Evolutionary conservation across 2,888 invertebrate species (phyloP), one percentile per base, ranked within the genome.

Genomic region (Endotricha flammealis): DNA sequence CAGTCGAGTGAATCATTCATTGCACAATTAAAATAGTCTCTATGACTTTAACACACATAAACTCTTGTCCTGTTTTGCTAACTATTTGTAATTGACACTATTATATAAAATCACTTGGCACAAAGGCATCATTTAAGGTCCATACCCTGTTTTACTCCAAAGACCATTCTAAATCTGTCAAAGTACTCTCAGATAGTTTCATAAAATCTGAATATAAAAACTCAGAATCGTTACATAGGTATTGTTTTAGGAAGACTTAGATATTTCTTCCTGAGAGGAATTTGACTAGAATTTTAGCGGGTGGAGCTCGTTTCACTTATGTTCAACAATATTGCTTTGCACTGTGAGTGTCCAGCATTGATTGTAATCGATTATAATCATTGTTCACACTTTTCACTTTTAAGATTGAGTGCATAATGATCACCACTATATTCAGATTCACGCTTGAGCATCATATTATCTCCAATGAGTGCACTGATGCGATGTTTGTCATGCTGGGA

Each of bases 371-470:
- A 39, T 50, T 46, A 53, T 46, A 52, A 77, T 86, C 82, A 86
- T 78, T 87, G 87, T 80, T 86, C 86, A 80, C 86, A 85, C 65
- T 86, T 85, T 74, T 87, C 87, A 81, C 81, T 81, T 78, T 83
- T 85, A 44, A 87, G 65, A 50, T 85, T 87, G 30, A 85, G 74
- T 38, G 81, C 83, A 48, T 85, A 85, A 64, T 82, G 81, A 51
- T 87, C 85, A 33, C 64, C 50, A 44, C 64, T 64, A 46, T 79
- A 80, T 40, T 85, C 83, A n/a, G 78, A 54, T 50, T 85, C 86
- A 30, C 82, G 71, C 59, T 82, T 85, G 44, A 82, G 66, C 65
- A 86, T 74, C 67, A 87, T 76, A 53, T 64, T 81, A 52, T 87
- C 87, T 23, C 87, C 87, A 41, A 87, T 87, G 35, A 87, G 80